Evolutionary conservation across 2,888 invertebrate genomes (phyloP).

Genomic region (Apodemia mormo): DNA sequence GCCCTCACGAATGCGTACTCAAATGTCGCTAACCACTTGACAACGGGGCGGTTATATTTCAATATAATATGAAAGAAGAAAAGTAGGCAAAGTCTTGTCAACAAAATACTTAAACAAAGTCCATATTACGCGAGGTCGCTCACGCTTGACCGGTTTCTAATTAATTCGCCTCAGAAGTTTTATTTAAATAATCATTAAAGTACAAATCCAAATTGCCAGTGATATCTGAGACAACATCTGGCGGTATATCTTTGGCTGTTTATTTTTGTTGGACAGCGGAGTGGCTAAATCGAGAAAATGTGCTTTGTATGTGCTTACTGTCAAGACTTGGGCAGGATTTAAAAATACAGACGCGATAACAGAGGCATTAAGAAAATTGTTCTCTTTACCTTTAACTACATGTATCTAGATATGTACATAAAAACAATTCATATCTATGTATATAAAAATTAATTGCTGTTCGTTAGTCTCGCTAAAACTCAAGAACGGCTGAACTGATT

Average conservation of each 20-base stretch:
- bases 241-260: slow-evolving; percentile 33
- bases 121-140: not conserved
- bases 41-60: too few relatives aligned
- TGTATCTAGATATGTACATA: too few relatives aligned
- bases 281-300: slow-evolving; percentile 15
- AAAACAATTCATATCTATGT: too few relatives aligned
- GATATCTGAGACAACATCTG: slow-evolving; percentile 40
- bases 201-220: slow-evolving; percentile 25
- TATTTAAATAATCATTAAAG: slow-evolving; percentile 15
- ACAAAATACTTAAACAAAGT: too few relatives aligned
- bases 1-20: too few relatives aligned
- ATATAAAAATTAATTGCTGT: too few relatives aligned
- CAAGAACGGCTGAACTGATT: too few relatives aligned
- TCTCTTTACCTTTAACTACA: not conserved
- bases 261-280: slow-evolving; percentile 34
- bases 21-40: too few relatives aligned
- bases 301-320: slow-evolving; percentile 7
- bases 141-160: not conserved
- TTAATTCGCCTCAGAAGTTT: slow-evolving; percentile 11
- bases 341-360: slow-evolving; percentile 2
- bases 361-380: slow-evolving; percentile 5
- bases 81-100: too few relatives aligned
- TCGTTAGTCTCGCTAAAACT: too few relatives aligned
- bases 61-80: too few relatives aligned
- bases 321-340: slow-evolving; percentile 7